Base-by-base conservation (phyloP, 2,888 invertebrate species). In the Myathropa florea region DNA sequence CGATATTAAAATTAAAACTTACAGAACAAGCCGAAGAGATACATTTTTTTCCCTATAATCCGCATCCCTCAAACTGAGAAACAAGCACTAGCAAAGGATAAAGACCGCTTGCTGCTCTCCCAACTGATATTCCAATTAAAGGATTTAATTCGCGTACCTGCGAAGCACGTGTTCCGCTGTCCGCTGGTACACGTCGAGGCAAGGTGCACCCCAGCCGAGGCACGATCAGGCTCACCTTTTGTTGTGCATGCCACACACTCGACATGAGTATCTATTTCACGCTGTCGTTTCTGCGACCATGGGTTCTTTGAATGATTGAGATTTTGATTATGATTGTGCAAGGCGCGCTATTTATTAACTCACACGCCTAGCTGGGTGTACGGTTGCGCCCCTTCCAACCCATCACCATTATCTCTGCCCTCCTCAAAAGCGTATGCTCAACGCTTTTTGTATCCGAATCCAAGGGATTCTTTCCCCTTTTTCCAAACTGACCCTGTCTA, bases 61-160 rank as follows among this genome's bases (percentile, higher is more conserved):
- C 61, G 23, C 57, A 86, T 68, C 77, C 77, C 21, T 46, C 6
- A 70, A 82, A 86, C 70, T 65, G 30, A 68, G 39, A 63, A 46
- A 21, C 4, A 21, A 53, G 21, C 23, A 46, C 36, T 4, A 59
- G n/a, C 24, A 57, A 64, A 63, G 67, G 18, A 77, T 67, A 70
- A 78, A 61, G 65, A 57, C 33, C 55, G 9, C 65, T 46, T n/a
- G n/a, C 57, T 57, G 65, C 39, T 63, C 65, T 46, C 55, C 53
- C 30, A 39, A 72, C 33, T 83, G 83, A 80, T 87, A 83, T 83
- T 83, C 71, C 87, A 87, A 87, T 87, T 83, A 83, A 83, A 83
- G 76, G 83, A 87, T 87, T 87, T 87, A 87, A 80, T 83, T 83
- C 72, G 55, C 55, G 61, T 87, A 83, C 87, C 83, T 83, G 87